Evolutionary conservation across 2,888 invertebrate genomes (phyloP).

Genomic region (Diabrotica balteata): DNA sequence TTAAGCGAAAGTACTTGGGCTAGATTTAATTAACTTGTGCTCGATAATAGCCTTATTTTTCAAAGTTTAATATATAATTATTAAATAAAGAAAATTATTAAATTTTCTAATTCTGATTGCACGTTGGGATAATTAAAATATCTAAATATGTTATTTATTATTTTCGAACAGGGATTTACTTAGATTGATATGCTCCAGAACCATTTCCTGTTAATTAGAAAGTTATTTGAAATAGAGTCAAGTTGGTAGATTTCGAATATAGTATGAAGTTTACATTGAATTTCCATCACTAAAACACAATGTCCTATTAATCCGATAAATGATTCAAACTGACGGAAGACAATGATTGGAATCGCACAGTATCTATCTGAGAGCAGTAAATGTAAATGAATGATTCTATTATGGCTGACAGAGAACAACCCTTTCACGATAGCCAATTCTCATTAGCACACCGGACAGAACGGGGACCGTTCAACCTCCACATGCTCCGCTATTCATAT

Average conservation of each 20-base stretch:
- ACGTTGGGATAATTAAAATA: too few species aligned
- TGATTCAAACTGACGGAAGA: conserved; percentile 37
- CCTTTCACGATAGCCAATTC: conserved; percentile 57
- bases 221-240: not conserved
- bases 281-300: conserved; percentile 23
- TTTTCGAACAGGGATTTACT: too few species aligned
- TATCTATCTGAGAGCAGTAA: conserved; percentile 47
- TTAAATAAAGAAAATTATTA: too few species aligned
- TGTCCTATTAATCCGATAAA: conserved; percentile 33
- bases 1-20: too few species aligned
- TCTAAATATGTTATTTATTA: too few species aligned
- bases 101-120: too few species aligned
- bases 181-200: too few species aligned
- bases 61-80: too few species aligned
- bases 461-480: conserved; percentile 46
- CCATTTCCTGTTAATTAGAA: too few species aligned
- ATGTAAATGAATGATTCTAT: conserved; percentile 55
- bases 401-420: conserved; percentile 50
- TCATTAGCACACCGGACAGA: conserved; percentile 53
- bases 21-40: too few species aligned
- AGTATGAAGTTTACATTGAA: conserved; percentile 17
- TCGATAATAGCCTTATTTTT: too few species aligned
- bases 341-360: conserved; percentile 36
- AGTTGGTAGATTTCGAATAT: not conserved
- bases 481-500: conserved; percentile 54